phyloP scores from a whole-genome alignment of 2,888 invertebrate species.

The Chromoteleia sp. region DNA sequence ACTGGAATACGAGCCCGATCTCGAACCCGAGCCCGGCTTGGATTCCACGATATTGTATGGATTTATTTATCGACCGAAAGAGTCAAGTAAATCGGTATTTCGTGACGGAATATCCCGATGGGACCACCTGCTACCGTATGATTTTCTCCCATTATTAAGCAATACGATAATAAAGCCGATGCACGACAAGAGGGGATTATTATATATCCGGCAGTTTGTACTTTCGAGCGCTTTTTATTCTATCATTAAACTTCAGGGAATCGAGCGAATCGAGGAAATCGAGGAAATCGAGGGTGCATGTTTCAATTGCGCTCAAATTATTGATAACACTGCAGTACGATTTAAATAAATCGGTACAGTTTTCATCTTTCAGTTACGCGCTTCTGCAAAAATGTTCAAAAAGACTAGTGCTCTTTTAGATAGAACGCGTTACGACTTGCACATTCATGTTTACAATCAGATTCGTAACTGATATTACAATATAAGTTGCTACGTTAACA shows the following conservation, averaged over 20 bases:
- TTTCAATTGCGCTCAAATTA: not conserved
- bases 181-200: not conserved
- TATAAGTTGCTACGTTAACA: too few species aligned
- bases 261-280: too few species aligned
- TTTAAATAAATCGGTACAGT: slow-evolving; percentile 10
- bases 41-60: slow-evolving; percentile 16
- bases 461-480: too few species aligned
- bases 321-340: not conserved
- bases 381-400: too few species aligned
- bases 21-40: slow-evolving; percentile 2
- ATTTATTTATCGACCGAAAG: slow-evolving; percentile 27
- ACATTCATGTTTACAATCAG: not conserved
- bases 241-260: not conserved
- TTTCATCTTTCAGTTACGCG: too few species aligned
- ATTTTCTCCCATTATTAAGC: slow-evolving; percentile 34
- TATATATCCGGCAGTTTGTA: slow-evolving; percentile 6
- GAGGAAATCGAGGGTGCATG: not conserved
- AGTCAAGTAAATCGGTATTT: slow-evolving; percentile 22
- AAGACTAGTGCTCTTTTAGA: too few species aligned
- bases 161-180: slow-evolving; percentile 14
- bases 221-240: slow-evolving; percentile 1
- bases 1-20: slow-evolving; percentile 16
- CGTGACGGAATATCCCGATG: slow-evolving; percentile 21
- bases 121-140: slow-evolving; percentile 32
- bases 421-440: not conserved